phyloP scores from a whole-genome alignment of 1,140 invertebrate genomes.

The Drosophila quadrilineata region DNA sequence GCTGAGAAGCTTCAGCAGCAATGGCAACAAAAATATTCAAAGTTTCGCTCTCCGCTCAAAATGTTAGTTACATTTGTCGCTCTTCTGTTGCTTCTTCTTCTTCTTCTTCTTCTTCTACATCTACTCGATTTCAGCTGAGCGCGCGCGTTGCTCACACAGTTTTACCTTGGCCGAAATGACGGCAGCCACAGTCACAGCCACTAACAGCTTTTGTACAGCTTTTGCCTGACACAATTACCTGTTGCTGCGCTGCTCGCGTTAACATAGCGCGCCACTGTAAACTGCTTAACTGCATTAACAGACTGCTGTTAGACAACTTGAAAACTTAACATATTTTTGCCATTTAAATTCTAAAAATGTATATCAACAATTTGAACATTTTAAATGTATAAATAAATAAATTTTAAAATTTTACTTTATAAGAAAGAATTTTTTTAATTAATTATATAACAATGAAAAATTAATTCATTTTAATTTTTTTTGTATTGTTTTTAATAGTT shows the following conservation, averaged over 20 bases:
- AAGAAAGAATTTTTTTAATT: no score
- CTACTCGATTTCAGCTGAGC: slow-evolving; percentile 7
- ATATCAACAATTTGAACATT: no score
- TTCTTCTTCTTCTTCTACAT: neutral
- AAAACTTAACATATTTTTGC: no score
- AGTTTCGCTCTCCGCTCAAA: slow-evolving; percentile 28
- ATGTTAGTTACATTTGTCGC: slow-evolving; percentile 9
- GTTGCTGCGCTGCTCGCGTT: slow-evolving; percentile 35
- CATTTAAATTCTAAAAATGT: no score
- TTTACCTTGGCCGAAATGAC: slow-evolving; percentile 71
- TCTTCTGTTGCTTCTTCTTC: slow-evolving; percentile 8
- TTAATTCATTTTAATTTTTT: no score
- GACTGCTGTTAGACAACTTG: neutral
- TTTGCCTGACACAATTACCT: no score
- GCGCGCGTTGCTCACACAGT: slow-evolving; percentile 18
- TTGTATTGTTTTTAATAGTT: no score
- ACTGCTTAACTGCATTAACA: no score
- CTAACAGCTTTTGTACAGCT: slow-evolving; percentile 33
- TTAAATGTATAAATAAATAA: neutral
- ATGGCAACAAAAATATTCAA: slow-evolving; percentile 10
- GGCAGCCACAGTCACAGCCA: slow-evolving; percentile 10
- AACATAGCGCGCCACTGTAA: slow-evolving; percentile 20
- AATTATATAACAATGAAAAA: no score
- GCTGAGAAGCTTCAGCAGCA: slow-evolving; percentile 17
- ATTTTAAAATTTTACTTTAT: no score